Evolutionary conservation across 64 coral and sea anemone genomes (phyloP).

Genomic region (Actinia equina): DNA sequence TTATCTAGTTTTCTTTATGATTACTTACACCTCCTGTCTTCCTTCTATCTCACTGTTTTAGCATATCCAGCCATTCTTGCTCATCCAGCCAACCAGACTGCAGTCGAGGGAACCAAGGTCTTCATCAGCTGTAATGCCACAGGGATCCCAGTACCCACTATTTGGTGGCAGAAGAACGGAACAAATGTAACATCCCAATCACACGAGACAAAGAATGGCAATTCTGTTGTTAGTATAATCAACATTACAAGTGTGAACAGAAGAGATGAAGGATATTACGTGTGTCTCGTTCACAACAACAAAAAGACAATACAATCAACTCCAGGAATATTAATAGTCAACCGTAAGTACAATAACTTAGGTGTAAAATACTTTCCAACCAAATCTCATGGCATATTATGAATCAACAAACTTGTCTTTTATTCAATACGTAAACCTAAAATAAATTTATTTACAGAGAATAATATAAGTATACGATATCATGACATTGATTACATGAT

Average conservation of each 20-base stretch:
- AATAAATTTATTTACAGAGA: no score
- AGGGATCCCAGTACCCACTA: neutral
- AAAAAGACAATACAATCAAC: neutral
- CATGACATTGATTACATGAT: no score
- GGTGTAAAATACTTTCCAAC: no score
- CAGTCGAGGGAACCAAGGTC: neutral
- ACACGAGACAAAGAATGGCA: neutral
- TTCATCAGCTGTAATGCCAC: neutral
- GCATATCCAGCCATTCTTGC: neutral
- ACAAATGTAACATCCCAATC: neutral
- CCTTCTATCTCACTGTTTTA: neutral
- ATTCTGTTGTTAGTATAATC: neutral
- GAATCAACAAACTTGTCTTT: no score
- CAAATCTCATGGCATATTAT: no score
- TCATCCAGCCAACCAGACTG: neutral
- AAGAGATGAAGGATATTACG: neutral
- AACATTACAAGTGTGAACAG: neutral
- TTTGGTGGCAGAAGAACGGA: neutral
- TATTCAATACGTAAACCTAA: no score
- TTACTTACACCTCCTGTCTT: no score
- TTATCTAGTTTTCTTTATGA: no score
- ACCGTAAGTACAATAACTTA: neutral
- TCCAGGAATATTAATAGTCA: neutral
- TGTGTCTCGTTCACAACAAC: neutral
- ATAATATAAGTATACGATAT: no score